Base-by-base conservation (phyloP, 2,797 vertebrate species). In the Pipistrellus kuhlii region DNA sequence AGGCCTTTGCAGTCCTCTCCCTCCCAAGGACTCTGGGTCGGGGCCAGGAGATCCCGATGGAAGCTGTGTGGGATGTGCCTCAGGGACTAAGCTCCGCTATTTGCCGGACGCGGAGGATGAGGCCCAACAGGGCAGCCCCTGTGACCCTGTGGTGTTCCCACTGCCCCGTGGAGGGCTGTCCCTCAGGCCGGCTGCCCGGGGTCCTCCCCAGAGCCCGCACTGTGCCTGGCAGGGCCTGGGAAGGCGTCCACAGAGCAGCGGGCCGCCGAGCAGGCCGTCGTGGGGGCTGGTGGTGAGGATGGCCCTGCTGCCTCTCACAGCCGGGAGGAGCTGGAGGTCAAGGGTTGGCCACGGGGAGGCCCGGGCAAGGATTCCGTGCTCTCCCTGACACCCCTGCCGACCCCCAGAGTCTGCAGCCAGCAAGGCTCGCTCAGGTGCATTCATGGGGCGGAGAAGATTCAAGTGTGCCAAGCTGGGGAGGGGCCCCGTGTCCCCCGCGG, bases 351-450 rank as follows among this genome's bases (percentile, higher is more conserved):
- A 21, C 35, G 66, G 59, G 27, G 8, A 59, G 23, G 13, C 38
- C 12, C 41, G 77, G 38, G 18, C 89, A n/a, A 59, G 55, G 25
- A 4, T 35, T 77, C 8, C 0, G 20, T 30, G 23, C 23, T 13
- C 41, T 64, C 2, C 1, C 17, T 0, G 25, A 71, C 6, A 8
- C 12, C 20, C 0, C 4, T 1, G 23, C 23, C 8, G 35, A 76
- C 90, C 85, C 85, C 62, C 21, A 30, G 72, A 75, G 55, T 64
- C 90, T 64, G 64, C 23, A 25, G 53, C 76, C 72, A 73, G 80
- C 35, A 12, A 32, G 30, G 62, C 76, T 77, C 25, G 2, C 32
- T 18, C 69, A 53, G 85, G 32, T 62, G 18, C 32, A 2, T 32
- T 51, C 35, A 7, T 0, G 15, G 53, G 64, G 9, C 93, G 18